phyloP scores from a whole-genome alignment of 2,888 invertebrate genomes.

The Tetheella fluctuosa region DNA sequence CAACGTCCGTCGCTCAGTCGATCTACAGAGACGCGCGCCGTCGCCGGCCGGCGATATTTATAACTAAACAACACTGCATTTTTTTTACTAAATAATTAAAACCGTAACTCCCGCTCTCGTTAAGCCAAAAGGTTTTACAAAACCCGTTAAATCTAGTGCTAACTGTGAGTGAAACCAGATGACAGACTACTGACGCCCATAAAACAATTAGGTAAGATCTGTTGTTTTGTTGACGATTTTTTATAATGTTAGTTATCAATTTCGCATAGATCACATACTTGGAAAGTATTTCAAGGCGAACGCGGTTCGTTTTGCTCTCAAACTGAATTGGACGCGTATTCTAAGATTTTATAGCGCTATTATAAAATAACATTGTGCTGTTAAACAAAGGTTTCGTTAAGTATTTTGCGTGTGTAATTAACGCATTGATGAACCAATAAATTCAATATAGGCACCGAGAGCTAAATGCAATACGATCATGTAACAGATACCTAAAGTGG shows the following conservation, averaged over 20 bases:
- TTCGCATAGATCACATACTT: slow-evolving; percentile 77
- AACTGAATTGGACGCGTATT: slow-evolving; percentile 42
- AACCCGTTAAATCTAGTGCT: not conserved
- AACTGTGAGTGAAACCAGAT: slow-evolving; percentile 6
- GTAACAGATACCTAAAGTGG: not conserved
- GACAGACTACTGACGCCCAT: slow-evolving; percentile 22
- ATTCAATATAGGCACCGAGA: not conserved
- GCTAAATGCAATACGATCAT: not conserved
- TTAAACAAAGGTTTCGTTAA: slow-evolving; percentile 11
- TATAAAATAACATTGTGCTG: not conserved
- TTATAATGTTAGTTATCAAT: slow-evolving; percentile 69
- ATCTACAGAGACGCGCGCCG: slow-evolving; percentile 69
- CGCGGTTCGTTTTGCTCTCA: slow-evolving; percentile 63
- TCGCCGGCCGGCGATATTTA: slow-evolving; percentile 50
- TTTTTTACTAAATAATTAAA: not conserved
- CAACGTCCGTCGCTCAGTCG: slow-evolving; percentile 65
- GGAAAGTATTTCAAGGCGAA: slow-evolving; percentile 84
- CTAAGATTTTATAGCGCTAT: slow-evolving; percentile 33
- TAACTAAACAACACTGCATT: not conserved
- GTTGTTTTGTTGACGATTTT: slow-evolving; percentile 30
- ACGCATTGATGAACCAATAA: slow-evolving; percentile 9
- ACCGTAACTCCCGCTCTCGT: not conserved
- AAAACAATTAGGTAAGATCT: slow-evolving; percentile 65
- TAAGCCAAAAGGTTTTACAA: not conserved
- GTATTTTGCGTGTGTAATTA: slow-evolving; percentile 12